Conservation (phyloP, 2,888 invertebrate species). For the Catocala fraxini region DNA sequence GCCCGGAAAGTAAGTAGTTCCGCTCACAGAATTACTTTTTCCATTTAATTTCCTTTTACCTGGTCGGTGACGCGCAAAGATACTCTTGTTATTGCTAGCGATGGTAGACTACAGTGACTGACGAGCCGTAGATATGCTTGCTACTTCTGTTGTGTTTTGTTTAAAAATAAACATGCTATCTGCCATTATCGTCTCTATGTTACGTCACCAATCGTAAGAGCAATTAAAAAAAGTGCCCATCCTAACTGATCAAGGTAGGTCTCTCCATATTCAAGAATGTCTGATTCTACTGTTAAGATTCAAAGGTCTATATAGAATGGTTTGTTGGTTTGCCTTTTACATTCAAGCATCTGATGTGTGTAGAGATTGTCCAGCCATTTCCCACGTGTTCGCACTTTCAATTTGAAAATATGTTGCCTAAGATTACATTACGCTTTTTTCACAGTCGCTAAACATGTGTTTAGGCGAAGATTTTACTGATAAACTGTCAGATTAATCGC, state of each 20-base stretch:
- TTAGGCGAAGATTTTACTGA: slow-evolving; percentile 5
- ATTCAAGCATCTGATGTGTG: slow-evolving; percentile 29
- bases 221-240: slow-evolving; percentile 5
- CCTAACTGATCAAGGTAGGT: slow-evolving; percentile 5
- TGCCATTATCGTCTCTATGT: slow-evolving; percentile 1
- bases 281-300: background rate
- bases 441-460: slow-evolving; percentile 8
- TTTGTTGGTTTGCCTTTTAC: slow-evolving; percentile 18
- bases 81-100: too few species aligned
- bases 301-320: slow-evolving; percentile 16
- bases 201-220: slow-evolving; percentile 7
- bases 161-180: background rate
- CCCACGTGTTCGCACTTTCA: slow-evolving; percentile 46
- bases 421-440: slow-evolving; percentile 25
- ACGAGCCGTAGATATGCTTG: too few species aligned
- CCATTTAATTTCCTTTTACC: too few species aligned
- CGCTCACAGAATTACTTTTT: too few species aligned
- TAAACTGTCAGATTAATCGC: background rate
- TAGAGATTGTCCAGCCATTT: slow-evolving; percentile 36
- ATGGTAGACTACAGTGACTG: too few species aligned
- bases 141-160: too few species aligned
- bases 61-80: too few species aligned
- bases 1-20: too few species aligned
- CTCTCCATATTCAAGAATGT: slow-evolving; percentile 4
- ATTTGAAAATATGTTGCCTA: slow-evolving; percentile 28